Conservation (phyloP, 1,140 invertebrate species). For the Holcopasites calliopsidis region DNA sequence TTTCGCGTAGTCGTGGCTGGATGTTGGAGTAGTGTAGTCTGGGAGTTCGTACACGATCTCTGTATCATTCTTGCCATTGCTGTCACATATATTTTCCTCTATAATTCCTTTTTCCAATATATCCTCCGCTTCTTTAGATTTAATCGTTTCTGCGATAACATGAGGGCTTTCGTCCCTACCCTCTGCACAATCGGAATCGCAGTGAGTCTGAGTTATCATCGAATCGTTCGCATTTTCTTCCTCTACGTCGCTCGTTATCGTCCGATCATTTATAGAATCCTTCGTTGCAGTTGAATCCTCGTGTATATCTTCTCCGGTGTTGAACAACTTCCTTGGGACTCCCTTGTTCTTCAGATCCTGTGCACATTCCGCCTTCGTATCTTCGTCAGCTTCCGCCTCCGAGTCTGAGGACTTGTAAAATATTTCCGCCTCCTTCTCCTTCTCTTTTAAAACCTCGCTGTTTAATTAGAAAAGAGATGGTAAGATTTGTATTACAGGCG, state of each 20-base stretch:
- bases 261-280: too few relatives aligned
- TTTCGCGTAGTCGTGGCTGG: background rate
- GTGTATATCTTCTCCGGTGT: background rate
- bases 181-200: background rate
- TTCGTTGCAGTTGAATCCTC: background rate
- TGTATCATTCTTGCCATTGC: background rate
- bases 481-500: slow-evolving; percentile 12
- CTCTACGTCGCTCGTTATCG: too few relatives aligned
- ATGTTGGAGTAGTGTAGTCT: background rate
- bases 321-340: background rate
- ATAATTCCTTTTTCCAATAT: background rate
- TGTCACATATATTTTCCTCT: background rate
- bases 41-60: background rate
- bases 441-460: slow-evolving; percentile 72
- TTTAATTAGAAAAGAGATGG: slow-evolving; percentile 30
- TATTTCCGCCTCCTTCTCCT: slow-evolving; percentile 74
- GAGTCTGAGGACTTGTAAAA: slow-evolving; percentile 77
- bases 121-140: background rate
- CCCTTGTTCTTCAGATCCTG: background rate
- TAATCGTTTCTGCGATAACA: background rate
- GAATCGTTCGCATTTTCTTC: background rate
- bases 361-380: background rate
- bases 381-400: slow-evolving; percentile 62
- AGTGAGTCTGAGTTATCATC: background rate
- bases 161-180: background rate